Conservation (phyloP, 2,797 vertebrate species). For the Dromococcyx pavoninus region DNA sequence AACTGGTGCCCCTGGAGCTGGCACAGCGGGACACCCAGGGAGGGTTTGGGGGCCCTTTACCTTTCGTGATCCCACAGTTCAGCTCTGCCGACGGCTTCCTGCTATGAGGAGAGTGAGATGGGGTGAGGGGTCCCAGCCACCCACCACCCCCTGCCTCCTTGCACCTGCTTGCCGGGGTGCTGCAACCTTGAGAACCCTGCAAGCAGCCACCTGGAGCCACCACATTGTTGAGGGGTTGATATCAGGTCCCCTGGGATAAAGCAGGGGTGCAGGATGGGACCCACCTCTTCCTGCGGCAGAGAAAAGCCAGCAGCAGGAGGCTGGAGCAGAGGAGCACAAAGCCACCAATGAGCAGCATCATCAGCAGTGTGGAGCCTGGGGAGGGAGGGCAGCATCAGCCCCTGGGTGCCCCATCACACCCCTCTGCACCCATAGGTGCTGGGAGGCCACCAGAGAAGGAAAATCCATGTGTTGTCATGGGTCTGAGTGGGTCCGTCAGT, state of each 20-base stretch:
- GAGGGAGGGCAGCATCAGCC: not conserved
- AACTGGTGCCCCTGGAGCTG: rapidly evolving
- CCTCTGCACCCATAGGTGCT: not conserved
- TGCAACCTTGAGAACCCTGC: rapidly evolving
- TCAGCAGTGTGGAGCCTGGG: conserved; percentile 78
- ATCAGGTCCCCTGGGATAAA: rapidly evolving
- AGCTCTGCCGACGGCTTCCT: conserved; percentile 78
- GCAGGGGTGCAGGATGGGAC: not conserved
- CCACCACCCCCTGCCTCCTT: not conserved
- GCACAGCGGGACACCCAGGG: not conserved
- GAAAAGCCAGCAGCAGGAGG: conserved; percentile 79
- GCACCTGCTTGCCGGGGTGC: rapidly evolving
- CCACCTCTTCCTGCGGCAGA: conserved; percentile 85
- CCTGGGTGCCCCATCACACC: not conserved
- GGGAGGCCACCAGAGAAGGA: not conserved
- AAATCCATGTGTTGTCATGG: not conserved
- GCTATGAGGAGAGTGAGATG: not conserved
- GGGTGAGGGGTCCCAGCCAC: not conserved
- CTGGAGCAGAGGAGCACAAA: conserved; percentile 78
- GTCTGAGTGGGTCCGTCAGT: rapidly evolving
- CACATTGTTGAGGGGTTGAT: rapidly evolving
- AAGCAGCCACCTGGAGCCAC: not conserved
- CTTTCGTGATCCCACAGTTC: conserved; percentile 75
- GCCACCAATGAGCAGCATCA: conserved; percentile 80
- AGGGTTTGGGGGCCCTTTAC: conserved; percentile 61